Evolutionary conservation across 30 jellyfish, hydroid and myxozoan species (phyloP), one percentile per base, ranked within the genome.

Genomic region (Cassiopea xamachana): DNA sequence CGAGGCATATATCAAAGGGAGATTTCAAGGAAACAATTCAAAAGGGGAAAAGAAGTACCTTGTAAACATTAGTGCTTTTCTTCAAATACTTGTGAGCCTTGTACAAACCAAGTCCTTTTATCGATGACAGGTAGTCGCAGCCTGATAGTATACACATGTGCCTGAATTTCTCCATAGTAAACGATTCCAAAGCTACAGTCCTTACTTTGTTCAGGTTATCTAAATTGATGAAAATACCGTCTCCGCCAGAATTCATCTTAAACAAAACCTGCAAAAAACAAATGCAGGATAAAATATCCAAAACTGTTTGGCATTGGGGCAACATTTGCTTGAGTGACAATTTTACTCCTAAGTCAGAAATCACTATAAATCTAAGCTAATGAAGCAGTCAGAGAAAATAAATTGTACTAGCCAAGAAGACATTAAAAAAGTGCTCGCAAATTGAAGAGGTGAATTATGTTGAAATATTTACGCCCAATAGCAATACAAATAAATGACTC

Each of bases 111-210:
- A 97, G 94, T 13, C 99, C 99, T 83, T 91, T 93, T 19, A 97
- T 89, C 12, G 98, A 92, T 6, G 99, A 94, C 19, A 97, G 92
- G 86, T 97, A 97, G 87, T 97, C 99, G 88, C 99, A 97, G n/a
- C 99, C 99, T 58, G 98, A 91, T 44, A 97, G 91, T 3, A 97
- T 93, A 70, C 99, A 97, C 98, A 97, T 91, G 64, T 93, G 98
- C 13, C 98, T 97, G 89, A 97, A 97, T 83, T 90, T 88, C 86
- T 96, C 98, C 91, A 87, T 60, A 16, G 97, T 96, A 76, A 96
- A 96, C 7, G 97, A 68, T 48, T 94, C 92, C 75, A 96, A 80
- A 51, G 94, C 95, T 27, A 96, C 96, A 16, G 97, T 64, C 67
- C 83, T 93, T 74, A 93, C 98, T 92, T 92, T 92, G 88, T 93